Percentiles rank a stretch among this genome's conserved stretches.
phyloP scores from a whole-genome alignment of 2,888 invertebrate species.

The Dryobotodes eremita region DNA sequence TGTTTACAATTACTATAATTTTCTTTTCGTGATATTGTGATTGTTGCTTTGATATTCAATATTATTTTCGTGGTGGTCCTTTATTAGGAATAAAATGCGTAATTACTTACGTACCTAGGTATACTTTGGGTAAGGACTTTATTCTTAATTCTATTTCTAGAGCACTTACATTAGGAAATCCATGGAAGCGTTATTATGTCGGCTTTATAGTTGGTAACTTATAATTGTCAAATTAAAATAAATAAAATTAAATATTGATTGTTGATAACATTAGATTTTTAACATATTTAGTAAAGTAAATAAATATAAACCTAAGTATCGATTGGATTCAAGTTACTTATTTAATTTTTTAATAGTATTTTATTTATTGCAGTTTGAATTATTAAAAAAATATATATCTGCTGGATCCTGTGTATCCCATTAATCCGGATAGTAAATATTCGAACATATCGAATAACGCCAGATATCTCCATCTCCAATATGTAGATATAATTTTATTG shows the following conservation, averaged over 20 bases:
- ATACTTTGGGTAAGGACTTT: background rate
- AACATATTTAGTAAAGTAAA: background rate
- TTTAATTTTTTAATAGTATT: background rate
- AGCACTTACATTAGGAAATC: background rate
- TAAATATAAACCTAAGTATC: background rate
- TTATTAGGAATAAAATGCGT: background rate
- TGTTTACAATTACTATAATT: conserved; percentile 62
- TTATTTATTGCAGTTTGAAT: background rate
- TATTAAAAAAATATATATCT: background rate
- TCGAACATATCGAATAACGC: background rate
- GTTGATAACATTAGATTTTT: background rate
- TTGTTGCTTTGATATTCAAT: conserved; percentile 32
- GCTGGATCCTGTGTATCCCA: background rate
- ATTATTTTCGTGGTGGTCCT: conserved; percentile 9
- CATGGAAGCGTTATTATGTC: background rate
- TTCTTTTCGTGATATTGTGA: conserved; percentile 43
- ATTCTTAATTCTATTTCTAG: background rate
- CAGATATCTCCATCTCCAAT: background rate
- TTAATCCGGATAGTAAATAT: background rate
- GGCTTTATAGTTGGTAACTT: background rate
- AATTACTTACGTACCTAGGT: background rate
- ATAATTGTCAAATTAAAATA: no score
- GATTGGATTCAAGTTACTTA: background rate
- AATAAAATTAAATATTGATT: no score
- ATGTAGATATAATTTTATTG: background rate